These are phyloP conservation scores for Echinarachnius parma DNA, from an alignment of 53 echinoderm and acorn worm species.

Conservation along the genomic window DNA sequence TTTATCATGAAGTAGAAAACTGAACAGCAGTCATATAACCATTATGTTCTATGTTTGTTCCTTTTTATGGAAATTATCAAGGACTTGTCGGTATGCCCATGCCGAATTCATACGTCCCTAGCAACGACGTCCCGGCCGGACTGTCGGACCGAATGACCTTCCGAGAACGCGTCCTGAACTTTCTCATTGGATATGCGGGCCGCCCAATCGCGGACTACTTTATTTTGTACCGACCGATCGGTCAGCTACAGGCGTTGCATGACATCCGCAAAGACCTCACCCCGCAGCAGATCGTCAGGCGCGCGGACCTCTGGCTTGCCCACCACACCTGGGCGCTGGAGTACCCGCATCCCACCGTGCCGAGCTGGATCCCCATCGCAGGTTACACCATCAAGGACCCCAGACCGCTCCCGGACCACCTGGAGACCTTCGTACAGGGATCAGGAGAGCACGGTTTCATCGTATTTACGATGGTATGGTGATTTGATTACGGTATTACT, in stretches of 20 bases:
- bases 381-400: constrained; percentile 18
- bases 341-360: constrained; percentile 55
- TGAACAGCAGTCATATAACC: no score
- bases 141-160: constrained; percentile 48
- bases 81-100: constrained; percentile 50
- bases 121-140: neutral
- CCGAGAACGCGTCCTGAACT: constrained; percentile 34
- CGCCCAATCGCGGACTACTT: constrained; percentile 1
- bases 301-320: constrained; percentile 47
- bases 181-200: neutral
- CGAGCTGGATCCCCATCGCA: constrained; percentile 51
- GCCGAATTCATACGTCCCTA: constrained; percentile 46
- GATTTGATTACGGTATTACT: no score
- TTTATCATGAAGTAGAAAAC: no score
- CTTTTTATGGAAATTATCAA: no score
- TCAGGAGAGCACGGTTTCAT: constrained; percentile 28
- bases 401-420: constrained; percentile 27
- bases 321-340: constrained; percentile 56
- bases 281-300: constrained; percentile 34
- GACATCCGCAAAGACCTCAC: constrained; percentile 38
- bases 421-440: constrained; percentile 30
- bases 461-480: constrained; percentile 11
- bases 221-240: neutral
- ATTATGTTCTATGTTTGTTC: no score
- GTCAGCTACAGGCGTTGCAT: constrained; percentile 13